Conservation (phyloP, 2,888 invertebrate genomes). For the Acronicta leporina region DNA sequence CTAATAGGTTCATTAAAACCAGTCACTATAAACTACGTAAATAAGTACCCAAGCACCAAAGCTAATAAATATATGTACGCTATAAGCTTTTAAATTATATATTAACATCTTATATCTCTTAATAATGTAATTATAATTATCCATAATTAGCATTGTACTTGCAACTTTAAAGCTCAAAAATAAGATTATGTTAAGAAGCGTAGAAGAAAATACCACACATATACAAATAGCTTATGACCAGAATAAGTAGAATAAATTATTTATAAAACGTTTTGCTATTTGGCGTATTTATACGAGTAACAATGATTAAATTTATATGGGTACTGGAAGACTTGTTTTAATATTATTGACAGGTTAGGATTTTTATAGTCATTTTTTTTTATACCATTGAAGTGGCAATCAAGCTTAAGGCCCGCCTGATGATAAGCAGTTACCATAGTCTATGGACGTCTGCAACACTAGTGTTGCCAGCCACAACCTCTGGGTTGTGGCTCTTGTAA, state of each 20-base stretch:
- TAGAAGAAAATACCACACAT: conserved; percentile 58
- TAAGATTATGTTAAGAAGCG: conserved; percentile 63
- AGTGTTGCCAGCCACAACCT: too few relatives aligned
- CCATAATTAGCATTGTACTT: conserved; percentile 80
- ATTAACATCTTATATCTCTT: conserved; percentile 77
- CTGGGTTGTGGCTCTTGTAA: too few relatives aligned
- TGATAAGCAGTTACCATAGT: too few relatives aligned
- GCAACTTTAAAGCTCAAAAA: conserved; percentile 85
- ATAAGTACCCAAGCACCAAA: conserved; percentile 86
- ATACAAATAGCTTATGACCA: conserved; percentile 54
- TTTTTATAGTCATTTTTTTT: too few relatives aligned
- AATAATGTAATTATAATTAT: conserved; percentile 61
- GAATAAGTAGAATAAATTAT: conserved; percentile 46
- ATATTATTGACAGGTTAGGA: too few relatives aligned
- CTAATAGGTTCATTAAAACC: conserved; percentile 61
- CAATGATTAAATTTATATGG: too few relatives aligned
- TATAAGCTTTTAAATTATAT: conserved; percentile 71
- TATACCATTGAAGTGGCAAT: too few relatives aligned
- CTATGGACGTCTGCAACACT: too few relatives aligned
- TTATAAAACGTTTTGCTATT: conserved; percentile 24
- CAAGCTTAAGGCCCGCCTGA: too few relatives aligned
- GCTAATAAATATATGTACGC: conserved; percentile 78
- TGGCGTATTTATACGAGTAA: conserved; percentile 7
- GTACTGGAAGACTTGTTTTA: too few relatives aligned
- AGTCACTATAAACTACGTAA: conserved; percentile 70